Evolutionary conservation across 1,140 invertebrate genomes (phyloP).

Genomic region (Drosophila nigromelanica): DNA sequence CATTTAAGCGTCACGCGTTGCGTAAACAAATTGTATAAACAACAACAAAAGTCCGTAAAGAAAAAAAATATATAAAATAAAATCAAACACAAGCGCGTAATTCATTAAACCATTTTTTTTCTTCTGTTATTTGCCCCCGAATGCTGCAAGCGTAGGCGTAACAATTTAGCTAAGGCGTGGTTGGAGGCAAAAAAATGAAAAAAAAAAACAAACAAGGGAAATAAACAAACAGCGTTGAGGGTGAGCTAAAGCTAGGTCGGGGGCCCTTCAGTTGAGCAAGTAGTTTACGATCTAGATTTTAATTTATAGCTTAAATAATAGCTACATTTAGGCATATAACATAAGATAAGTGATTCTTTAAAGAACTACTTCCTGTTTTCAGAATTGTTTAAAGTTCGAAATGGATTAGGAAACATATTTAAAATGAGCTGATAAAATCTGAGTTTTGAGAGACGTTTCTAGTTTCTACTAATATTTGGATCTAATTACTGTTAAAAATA

Average conservation of each 20-base stretch:
- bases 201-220: neutral
- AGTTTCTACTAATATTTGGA: too few species aligned
- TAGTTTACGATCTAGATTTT: neutral
- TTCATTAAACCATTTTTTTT: conserved; percentile 68
- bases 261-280: neutral
- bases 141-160: neutral
- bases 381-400: too few species aligned
- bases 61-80: conserved; percentile 19
- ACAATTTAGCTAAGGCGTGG: conserved; percentile 13
- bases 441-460: too few species aligned
- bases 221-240: neutral
- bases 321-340: neutral
- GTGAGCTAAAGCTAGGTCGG: neutral
- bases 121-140: conserved; percentile 19
- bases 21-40: conserved; percentile 80
- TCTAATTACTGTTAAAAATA: too few species aligned
- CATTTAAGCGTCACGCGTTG: conserved; percentile 81
- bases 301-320: neutral
- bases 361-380: too few species aligned
- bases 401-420: too few species aligned
- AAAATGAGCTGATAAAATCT: too few species aligned
- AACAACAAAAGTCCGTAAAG: conserved; percentile 41
- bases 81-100: conserved; percentile 63
- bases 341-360: too few species aligned
- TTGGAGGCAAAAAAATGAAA: neutral